These are phyloP conservation scores for Lepas anatifera DNA, from an alignment of 2,888 invertebrate species.

Conservation along the genomic window DNA sequence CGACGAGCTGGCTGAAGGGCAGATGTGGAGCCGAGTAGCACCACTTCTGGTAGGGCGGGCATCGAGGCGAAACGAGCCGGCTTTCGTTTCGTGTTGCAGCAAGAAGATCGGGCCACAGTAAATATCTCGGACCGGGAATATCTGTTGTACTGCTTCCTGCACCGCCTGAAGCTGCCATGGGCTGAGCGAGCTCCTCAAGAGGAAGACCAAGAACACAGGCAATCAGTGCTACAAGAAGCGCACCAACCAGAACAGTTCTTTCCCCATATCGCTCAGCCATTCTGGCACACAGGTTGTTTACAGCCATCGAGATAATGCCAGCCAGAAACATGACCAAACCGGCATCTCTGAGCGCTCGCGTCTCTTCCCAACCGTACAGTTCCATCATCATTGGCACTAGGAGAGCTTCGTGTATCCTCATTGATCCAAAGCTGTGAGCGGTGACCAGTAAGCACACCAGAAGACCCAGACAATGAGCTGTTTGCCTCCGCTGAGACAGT, in stretches of 20 bases:
- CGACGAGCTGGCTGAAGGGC: constrained; percentile 4
- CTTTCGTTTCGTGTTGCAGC: not conserved
- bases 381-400: constrained; percentile 9
- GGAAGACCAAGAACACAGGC: not conserved
- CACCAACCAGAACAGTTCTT: not conserved
- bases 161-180: not conserved
- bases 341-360: constrained; percentile 1
- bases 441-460: not conserved
- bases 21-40: constrained; percentile 1
- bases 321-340: not conserved
- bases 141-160: too few relatives aligned
- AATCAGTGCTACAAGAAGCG: not conserved
- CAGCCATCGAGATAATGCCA: not conserved
- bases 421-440: constrained; percentile 1
- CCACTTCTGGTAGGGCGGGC: not conserved
- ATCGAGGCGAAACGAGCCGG: not conserved
- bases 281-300: not conserved
- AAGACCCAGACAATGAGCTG: not conserved
- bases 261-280: not conserved
- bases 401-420: not conserved
- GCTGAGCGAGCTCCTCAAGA: not conserved
- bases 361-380: constrained; percentile 2
- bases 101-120: not conserved
- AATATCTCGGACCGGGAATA: not conserved
- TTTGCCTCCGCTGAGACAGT: not conserved